Percentiles rank a stretch among this genome's conserved stretches.
phyloP scores from a whole-genome alignment of 2,888 invertebrate species.

The Sisyra nigra region DNA sequence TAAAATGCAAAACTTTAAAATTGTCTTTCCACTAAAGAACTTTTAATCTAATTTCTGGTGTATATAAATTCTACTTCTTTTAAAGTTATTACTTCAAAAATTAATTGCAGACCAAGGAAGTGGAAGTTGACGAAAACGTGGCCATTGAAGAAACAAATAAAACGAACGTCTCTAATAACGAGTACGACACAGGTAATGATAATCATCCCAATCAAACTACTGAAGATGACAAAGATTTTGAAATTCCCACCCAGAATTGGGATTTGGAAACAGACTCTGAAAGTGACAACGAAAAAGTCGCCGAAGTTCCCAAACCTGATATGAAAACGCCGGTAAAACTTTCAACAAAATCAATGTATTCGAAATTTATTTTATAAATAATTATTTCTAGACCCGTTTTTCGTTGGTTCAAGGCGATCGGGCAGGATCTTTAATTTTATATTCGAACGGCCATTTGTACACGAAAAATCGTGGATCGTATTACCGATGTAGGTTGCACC shows the following conservation, averaged over 20 bases:
- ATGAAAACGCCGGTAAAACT: constrained; percentile 6
- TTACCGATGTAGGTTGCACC: constrained; percentile 7
- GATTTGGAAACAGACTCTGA: constrained; percentile 1
- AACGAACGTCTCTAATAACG: too few relatives aligned
- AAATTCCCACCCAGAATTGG: not conserved
- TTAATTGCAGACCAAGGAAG: too few relatives aligned
- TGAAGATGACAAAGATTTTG: not conserved
- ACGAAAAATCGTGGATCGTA: constrained; percentile 6
- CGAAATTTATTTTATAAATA: not conserved
- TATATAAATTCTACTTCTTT: too few relatives aligned
- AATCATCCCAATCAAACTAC: not conserved
- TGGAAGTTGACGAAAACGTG: too few relatives aligned
- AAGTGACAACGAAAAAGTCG: constrained; percentile 4
- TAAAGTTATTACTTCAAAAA: too few relatives aligned
- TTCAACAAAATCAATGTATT: not conserved
- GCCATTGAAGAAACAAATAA: too few relatives aligned
- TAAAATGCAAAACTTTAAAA: too few relatives aligned
- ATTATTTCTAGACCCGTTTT: constrained; percentile 4
- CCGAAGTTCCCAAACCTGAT: constrained; percentile 7
- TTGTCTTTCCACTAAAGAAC: too few relatives aligned
- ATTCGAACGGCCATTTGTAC: constrained; percentile 8
- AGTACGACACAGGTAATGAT: not conserved
- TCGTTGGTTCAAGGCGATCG: constrained; percentile 7
- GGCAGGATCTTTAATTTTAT: constrained; percentile 7
- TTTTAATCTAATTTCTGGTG: too few relatives aligned